Percentiles rank a stretch among this genome's conserved stretches.
These are phyloP conservation scores for Amblyteles armatorius DNA, from an alignment of 2,888 invertebrate genomes.

Conservation along the genomic window DNA sequence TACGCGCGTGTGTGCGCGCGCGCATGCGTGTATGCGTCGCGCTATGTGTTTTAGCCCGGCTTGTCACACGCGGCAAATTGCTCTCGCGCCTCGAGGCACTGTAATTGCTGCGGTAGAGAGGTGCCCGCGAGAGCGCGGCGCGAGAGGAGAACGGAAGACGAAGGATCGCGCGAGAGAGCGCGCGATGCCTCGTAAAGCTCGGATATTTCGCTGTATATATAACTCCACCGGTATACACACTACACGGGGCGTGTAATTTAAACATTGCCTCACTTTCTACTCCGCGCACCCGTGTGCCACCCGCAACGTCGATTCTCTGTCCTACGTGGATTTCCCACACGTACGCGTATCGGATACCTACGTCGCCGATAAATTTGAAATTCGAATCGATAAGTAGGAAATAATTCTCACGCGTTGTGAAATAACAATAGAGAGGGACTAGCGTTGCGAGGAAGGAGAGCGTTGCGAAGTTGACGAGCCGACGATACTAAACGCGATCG, in stretches of 20 bases:
- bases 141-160: constrained; percentile 69
- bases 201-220: constrained; percentile 62
- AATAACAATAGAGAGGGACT: constrained; percentile 58
- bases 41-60: constrained; percentile 47
- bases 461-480: constrained; percentile 63
- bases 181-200: constrained; percentile 78
- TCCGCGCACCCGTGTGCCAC: constrained; percentile 67
- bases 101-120: constrained; percentile 76
- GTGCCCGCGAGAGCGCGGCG: constrained; percentile 7
- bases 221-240: constrained; percentile 36
- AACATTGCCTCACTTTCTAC: constrained; percentile 79
- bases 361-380: background rate
- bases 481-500: constrained; percentile 75
- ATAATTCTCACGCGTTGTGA: background rate
- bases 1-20: background rate
- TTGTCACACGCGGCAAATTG: constrained; percentile 68
- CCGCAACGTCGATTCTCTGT: constrained; percentile 67
- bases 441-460: constrained; percentile 26
- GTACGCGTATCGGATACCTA: constrained; percentile 17
- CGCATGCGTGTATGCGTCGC: constrained; percentile 14
- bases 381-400: background rate
- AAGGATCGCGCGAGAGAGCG: constrained; percentile 46
- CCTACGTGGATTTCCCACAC: constrained; percentile 31
- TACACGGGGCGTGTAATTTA: constrained; percentile 79
- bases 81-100: constrained; percentile 69